Base-by-base conservation (phyloP, 1,140 invertebrate genomes). In the Maconellicoccus hirsutus region DNA sequence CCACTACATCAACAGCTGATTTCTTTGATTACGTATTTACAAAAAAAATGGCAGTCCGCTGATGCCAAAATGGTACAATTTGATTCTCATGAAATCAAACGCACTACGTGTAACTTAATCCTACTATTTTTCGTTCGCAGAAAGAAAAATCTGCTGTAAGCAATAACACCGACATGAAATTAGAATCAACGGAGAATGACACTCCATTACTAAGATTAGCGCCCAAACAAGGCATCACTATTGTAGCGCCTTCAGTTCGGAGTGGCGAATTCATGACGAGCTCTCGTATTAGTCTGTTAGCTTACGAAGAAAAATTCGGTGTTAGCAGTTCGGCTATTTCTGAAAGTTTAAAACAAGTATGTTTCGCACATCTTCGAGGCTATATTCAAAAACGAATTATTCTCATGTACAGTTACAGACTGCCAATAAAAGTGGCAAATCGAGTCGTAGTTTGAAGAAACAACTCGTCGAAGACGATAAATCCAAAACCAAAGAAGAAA, bases 1-100 rank as follows among this genome's bases (percentile, higher is more conserved):
- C 86, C 90, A 8, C 83, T 93, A 66, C 90, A 94, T 74, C 86
- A 89, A 72, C 84, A 87, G 21, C 80, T 95, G 1, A 82, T 85
- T 10, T 84, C 84, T 61, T 80, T 95, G 21, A 82, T 96, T n/a
- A 81, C 81, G 71, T 92, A 87, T 77, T 83, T 97, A 69, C 84
- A 89, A 75, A 83, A 85, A 73, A 86, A 90, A 75, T 97, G 93
- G 89, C 85, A 83, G 78, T 81, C 79, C 69, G 78, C 76, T 75
- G 80, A 83, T 75, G 78, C 80, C 75, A 83, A 80, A 79, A 78
- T 80, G 80, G 82, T 86, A 85, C 6, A 16, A 16, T 52, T n/a
- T n/a, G n/a, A n/a, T n/a, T n/a, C n/a, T 52, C 10, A 16, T 19
- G 42, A 6, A 12, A 6, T 33, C 3, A 33, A 33, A 33, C 3